Base-by-base conservation (phyloP, 2,888 invertebrate genomes). In the Pristionchus mayeri region DNA sequence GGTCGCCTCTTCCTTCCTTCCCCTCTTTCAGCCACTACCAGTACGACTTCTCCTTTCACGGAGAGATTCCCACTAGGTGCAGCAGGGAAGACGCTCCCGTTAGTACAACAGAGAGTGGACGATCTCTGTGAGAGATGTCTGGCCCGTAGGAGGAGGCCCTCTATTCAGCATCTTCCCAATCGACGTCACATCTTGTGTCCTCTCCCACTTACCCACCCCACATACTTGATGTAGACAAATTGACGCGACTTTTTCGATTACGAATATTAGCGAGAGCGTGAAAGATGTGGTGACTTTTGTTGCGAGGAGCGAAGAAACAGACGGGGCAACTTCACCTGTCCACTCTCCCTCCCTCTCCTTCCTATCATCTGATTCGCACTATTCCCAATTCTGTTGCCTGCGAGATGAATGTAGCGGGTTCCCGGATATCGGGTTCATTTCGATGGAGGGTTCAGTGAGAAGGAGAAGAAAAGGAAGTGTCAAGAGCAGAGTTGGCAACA, bases 221-320 rank as follows among this genome's bases (percentile, higher is more conserved):
- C 71, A 71, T 71, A 71, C 24, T 71, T n/a, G n/a, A 71, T 71
- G 71, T 40, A 44, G 71, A 71, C 67, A 37, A 16, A 44, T 44
- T 40, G 40, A 71, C 44, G 30, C 40, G 13, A 40, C 21, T 24
- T 71, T 71, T 71, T 71, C 71, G 71, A 71, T 71, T 71, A 71
- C 21, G 71, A 24, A 71, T 71, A 71, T 44, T n/a, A 71, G 40
- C 7, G 40, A 71, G 40, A 34, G 37, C 13, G 37, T 67, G 67
- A n/a, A n/a, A n/a, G n/a, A 13, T 37, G 34, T 18, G 37, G 37
- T 0, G 18, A 21, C 11, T 37, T 37, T 67, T 37, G 71, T 44
- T 37, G 40, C 71, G 71, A 71, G 71, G 40, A 7, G 67, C 21
- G 7, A 18, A 54, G 21, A 54, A n/a, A n/a, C 4, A 37, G 67